Evolutionary conservation across 2,113 vertebrate genomes (phyloP), one percentile per base, ranked within the genome.

Genomic region (Cyrtonyx montezumae): DNA sequence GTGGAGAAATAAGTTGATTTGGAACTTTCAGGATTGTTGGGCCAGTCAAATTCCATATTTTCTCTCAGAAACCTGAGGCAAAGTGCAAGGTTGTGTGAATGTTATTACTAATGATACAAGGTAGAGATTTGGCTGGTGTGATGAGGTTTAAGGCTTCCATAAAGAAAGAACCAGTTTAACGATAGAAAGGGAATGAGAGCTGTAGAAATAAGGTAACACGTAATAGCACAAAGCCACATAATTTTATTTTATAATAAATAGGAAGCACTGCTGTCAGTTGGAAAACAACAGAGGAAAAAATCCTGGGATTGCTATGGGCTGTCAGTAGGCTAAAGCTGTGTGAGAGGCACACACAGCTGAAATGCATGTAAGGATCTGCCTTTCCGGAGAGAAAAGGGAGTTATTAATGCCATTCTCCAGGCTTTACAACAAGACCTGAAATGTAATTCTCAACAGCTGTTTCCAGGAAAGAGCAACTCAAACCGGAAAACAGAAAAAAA

Each of bases 381-480:
- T 69, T 95, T 88, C 71, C 2, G 1, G 59, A 34, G 28, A 8
- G 68, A 93, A 83, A 11, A 86, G 25, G 69, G 8, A 86, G 83
- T 77, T 67, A 22, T 2, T 83, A 83, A 34, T 59, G 16, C 46
- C 11, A 7, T 90, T 90, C 46, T 84, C 37, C 77, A 90, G 74
- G 69, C 61, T 87, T 87, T 42, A 34, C 30, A 89, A 84, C 43
- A 86, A 86, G 86, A 61, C 28, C 83, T 92, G 86, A 94, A 93
- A 96, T 55, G 80, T 37, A 78, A 88, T 36, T 75, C 88, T 84
- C 34, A 63, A 46, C 87, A 90, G 51, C 69, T 93, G 80, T 80
- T 90, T 88, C 65, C 77, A 63, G 61, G 69, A 80, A 78, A 80
- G 18, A 83, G 32, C 61, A 74, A 80, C 53, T 80, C 46, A 53